Evolutionary conservation across 2,113 vertebrate species (phyloP).

Genomic region (Forbesichthys agassizii): DNA sequence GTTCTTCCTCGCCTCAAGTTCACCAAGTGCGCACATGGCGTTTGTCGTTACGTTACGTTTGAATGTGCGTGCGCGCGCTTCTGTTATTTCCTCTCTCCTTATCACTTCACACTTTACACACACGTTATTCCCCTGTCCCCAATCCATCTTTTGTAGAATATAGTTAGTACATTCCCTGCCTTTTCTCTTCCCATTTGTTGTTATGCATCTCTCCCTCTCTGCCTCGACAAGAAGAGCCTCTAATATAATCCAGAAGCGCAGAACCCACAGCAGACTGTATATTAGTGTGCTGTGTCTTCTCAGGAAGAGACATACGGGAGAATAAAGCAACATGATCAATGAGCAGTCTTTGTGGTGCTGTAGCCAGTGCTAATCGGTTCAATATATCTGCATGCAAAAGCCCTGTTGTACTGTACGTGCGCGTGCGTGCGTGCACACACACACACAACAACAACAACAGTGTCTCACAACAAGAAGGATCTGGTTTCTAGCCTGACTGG

Average conservation of each 20-base stretch:
- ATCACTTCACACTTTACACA: slow-evolving; percentile 17
- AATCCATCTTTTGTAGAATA: slow-evolving; percentile 9
- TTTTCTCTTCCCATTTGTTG: slow-evolving; percentile 12
- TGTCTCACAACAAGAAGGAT: no score
- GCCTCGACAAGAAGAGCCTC: slow-evolving; percentile 15
- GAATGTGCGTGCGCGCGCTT: not conserved
- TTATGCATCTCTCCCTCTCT: slow-evolving; percentile 12
- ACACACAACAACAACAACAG: not conserved
- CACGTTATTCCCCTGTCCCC: slow-evolving; percentile 23
- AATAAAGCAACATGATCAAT: not conserved
- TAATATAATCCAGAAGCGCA: slow-evolving; percentile 26
- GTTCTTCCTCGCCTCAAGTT: slow-evolving; percentile 23
- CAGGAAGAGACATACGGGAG: not conserved
- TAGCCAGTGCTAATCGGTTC: not conserved
- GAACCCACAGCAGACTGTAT: slow-evolving; percentile 9
- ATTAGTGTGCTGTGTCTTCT: not conserved
- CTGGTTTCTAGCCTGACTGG: no score
- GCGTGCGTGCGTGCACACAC: not conserved
- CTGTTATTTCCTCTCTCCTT: slow-evolving; percentile 27
- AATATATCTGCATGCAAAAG: slow-evolving; percentile 9
- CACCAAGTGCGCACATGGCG: slow-evolving; percentile 19
- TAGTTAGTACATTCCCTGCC: not conserved
- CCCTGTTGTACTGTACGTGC: not conserved
- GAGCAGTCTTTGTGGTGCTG: not conserved
- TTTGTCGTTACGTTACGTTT: not conserved